Evolutionary conservation across 1,140 invertebrate species (phyloP).

Genomic region (Samia ricini): DNA sequence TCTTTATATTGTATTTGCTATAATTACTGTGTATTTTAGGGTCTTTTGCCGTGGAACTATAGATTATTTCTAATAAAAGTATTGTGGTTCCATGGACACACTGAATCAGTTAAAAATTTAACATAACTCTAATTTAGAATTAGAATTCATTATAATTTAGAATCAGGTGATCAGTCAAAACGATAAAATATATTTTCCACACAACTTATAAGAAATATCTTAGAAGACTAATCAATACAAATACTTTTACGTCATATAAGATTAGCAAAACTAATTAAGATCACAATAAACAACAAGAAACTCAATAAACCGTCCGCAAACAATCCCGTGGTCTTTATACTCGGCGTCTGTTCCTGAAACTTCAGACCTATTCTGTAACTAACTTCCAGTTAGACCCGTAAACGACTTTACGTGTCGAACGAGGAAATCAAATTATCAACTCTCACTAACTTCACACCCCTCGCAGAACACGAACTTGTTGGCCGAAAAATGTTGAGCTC

Average conservation of each 20-base stretch:
- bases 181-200: too few relatives aligned
- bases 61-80: too few relatives aligned
- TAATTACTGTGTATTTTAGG: too few relatives aligned
- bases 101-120: too few relatives aligned
- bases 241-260: background rate
- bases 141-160: too few relatives aligned
- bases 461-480: constrained; percentile 53
- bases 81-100: too few relatives aligned
- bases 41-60: too few relatives aligned
- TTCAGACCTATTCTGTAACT: constrained; percentile 46
- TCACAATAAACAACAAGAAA: background rate
- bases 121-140: too few relatives aligned
- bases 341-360: constrained; percentile 36
- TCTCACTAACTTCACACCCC: constrained; percentile 56
- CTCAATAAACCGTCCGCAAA: constrained; percentile 19
- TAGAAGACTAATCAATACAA: background rate
- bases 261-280: background rate
- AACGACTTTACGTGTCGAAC: constrained; percentile 71
- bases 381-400: constrained; percentile 61
- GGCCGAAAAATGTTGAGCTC: constrained; percentile 42
- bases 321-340: constrained; percentile 38
- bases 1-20: too few relatives aligned
- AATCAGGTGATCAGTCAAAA: too few relatives aligned
- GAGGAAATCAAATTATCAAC: constrained; percentile 74
- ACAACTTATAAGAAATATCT: background rate